phyloP scores from a whole-genome alignment of 2,888 invertebrate species.

The Nasonovia ribisnigri region DNA sequence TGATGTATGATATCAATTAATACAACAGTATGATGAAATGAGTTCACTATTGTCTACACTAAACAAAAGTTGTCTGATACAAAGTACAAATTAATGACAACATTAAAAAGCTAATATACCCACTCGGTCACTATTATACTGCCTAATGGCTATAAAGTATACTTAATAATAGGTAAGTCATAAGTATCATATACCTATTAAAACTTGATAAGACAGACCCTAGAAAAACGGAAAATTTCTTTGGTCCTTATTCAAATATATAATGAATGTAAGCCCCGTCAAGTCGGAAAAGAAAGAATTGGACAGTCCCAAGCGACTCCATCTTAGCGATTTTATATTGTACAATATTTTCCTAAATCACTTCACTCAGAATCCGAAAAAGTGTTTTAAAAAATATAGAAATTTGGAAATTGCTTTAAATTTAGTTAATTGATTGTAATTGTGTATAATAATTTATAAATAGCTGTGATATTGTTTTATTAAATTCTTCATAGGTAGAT shows the following conservation, averaged over 20 bases:
- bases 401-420: not conserved
- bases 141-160: not conserved
- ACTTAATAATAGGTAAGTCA: not conserved
- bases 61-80: not conserved
- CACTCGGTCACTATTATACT: too few species aligned
- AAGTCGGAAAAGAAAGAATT: too few species aligned
- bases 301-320: too few species aligned
- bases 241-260: too few species aligned
- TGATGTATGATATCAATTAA: not conserved
- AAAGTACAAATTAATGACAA: not conserved
- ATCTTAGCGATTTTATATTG: not conserved
- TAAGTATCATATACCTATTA: too few species aligned
- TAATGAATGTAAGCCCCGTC: too few species aligned
- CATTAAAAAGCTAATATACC: not conserved
- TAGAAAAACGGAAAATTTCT: too few species aligned
- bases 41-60: not conserved
- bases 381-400: not conserved
- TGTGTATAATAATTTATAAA: not conserved
- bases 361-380: not conserved
- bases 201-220: too few species aligned
- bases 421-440: not conserved
- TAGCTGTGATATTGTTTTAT: not conserved
- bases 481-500: not conserved
- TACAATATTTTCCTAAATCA: not conserved
- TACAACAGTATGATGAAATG: not conserved